These are phyloP conservation scores for Acanthornis magna DNA, from an alignment of 2,797 vertebrate genomes.

Conservation along the genomic window DNA sequence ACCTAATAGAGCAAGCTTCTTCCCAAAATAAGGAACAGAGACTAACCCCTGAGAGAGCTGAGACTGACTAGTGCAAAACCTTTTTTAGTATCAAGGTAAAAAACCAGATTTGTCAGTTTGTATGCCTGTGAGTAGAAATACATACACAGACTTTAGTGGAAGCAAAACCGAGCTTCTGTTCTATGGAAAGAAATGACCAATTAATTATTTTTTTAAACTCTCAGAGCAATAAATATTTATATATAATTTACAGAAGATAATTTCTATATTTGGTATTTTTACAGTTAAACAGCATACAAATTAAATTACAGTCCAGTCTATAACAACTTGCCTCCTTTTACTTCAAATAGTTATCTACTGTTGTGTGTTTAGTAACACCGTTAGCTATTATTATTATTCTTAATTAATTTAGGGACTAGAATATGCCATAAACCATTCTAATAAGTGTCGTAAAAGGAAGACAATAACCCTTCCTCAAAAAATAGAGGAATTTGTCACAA, in stretches of 20 bases:
- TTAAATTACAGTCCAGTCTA: neutral
- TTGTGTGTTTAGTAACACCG: neutral
- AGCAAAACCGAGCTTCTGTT: neutral
- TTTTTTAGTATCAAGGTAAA: neutral
- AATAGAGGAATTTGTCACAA: neutral
- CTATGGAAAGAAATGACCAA: neutral
- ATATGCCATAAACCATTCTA: neutral
- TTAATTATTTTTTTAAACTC: neutral
- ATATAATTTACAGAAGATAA: neutral
- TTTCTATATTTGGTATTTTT: neutral
- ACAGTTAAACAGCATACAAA: neutral
- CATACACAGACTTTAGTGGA: neutral
- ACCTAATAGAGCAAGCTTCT: neutral
- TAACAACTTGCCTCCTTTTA: neutral
- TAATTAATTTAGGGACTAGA: neutral
- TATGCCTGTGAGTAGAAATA: neutral
- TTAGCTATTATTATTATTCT: neutral
- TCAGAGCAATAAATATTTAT: neutral
- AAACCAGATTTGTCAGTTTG: neutral
- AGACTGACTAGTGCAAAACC: neutral
- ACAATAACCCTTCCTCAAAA: neutral
- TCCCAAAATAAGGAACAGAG: neutral
- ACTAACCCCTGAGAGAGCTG: neutral
- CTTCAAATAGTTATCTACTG: neutral
- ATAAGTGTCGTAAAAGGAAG: neutral